Base-by-base conservation (phyloP, 2,797 vertebrate species). In the Champsocephalus esox region DNA sequence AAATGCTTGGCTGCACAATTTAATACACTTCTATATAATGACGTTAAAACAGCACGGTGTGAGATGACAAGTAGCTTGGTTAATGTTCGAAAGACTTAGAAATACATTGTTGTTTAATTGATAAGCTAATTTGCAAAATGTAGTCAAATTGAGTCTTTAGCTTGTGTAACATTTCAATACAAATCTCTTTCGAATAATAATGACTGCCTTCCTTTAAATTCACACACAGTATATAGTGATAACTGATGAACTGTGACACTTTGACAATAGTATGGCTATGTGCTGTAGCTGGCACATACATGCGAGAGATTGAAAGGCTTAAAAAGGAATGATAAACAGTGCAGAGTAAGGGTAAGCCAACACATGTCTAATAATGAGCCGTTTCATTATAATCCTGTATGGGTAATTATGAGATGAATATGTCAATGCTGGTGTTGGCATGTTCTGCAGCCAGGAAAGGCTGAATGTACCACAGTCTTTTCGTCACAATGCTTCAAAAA, bases 351-450 rank as follows among this genome's bases (percentile, higher is more conserved):
- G 82, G 79, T 89, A 87, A 91, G 72, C 82, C 79, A 90, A 91
- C 71, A 89, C 93, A 94, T 87, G 89, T 86, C 82, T 89, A 88
- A 90, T 93, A 94, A 94, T 93, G 87, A 92, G 89, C 82, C n/a
- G 79, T 87, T 92, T 90, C 77, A 82, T 90, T 90, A 87, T 83
- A 94, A 94, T 92, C 92, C 90, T 88, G 88, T 91, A 81, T 76
- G 88, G 83, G 77, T 94, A 92, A 93, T 94, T 94, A 93, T 83
- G 87, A 92, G 92, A 93, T 89, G 90, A 94, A 93, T 91, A 91
- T 88, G 87, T 90, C 90, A 92, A 82, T 88, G 87, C 84, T 82
- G 83, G 84, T 93, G 92, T 89, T 94, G 88, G 88, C 89, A 78
- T 87, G 73, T 87, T 84, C 66, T 79, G 81, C 76, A 86, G 87